Evolutionary conservation across 2,888 invertebrate genomes (phyloP).

Genomic region (Hoplodrina ambigua): DNA sequence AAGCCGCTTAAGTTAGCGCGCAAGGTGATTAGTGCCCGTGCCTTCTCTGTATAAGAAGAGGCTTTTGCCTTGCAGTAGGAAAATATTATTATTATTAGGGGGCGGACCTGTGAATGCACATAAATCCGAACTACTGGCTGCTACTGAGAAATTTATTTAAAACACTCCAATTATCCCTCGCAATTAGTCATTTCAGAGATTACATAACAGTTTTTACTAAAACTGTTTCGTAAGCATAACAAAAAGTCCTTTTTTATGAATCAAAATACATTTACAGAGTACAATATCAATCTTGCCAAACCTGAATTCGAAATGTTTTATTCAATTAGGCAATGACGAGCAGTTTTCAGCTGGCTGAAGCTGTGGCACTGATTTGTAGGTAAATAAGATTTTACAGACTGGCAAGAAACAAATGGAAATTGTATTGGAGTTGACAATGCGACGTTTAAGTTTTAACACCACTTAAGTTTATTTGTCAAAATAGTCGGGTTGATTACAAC

Average conservation of each 20-base stretch:
- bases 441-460: too few relatives aligned
- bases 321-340: slow-evolving; percentile 43
- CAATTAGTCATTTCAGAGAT: background rate
- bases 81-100: too few relatives aligned
- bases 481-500: too few relatives aligned
- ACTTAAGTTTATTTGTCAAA: too few relatives aligned
- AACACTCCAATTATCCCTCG: background rate
- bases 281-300: slow-evolving; percentile 25
- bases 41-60: too few relatives aligned
- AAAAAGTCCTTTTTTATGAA: background rate
- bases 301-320: slow-evolving; percentile 26
- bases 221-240: background rate
- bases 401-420: slow-evolving; percentile 5
- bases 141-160: background rate
- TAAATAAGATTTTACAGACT: slow-evolving; percentile 7
- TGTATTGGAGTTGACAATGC: slow-evolving; percentile 2
- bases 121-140: background rate
- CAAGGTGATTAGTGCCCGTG: too few relatives aligned
- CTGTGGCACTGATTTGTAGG: slow-evolving; percentile 11
- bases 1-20: too few relatives aligned
- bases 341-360: slow-evolving; percentile 19
- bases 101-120: background rate
- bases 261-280: slow-evolving; percentile 4
- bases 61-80: too few relatives aligned
- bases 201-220: background rate